Evolutionary conservation across 2,888 invertebrate genomes (phyloP), one percentile per base, ranked within the genome.

Genomic region (Desoria tigrina): DNA sequence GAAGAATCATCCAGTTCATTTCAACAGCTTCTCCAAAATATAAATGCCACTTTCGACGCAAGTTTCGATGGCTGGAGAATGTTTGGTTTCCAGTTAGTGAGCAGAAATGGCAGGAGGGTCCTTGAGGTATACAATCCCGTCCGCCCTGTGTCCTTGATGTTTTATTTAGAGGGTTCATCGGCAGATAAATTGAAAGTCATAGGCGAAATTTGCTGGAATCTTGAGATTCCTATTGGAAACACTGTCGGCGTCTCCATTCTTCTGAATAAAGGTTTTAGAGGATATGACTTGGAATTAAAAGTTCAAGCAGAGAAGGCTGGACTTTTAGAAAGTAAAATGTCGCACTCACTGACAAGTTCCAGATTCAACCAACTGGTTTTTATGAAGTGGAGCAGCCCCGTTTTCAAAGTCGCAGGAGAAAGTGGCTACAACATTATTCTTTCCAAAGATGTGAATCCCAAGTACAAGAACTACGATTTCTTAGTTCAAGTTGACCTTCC

Each of bases 131-230:
- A 71, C 54, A 78, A 77, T 61, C 78, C 78, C 4, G 66, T 78
- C 51, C 70, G 73, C 2, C 77, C 78, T 16, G 68, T 78, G 14
- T 76, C 77, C 51, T 27, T 78, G 14, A 63, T 74, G 2, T 67
- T 77, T 23, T 66, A 66, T 9, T 73, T 69, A 21, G 72, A 76
- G 23, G 66, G 72, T 18, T 45, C 64, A 6, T 45, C 57, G 16
- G 61, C 62, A 61, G 63, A 63, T 23, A 57, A 69, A 24, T 51
- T 77, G 3, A 59, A 66, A 24, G 27, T 77, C 18, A 63, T 67
- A 7, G 73, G 67, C 4, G 76, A 77, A 56, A 27, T 77, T 6
- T 78, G 78, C 62, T 78, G 78, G 78, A 68, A 78, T 68, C 45
- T 75, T 7, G 72, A 70, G 7, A 64, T 66, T 4, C 72, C 69